Percentiles rank a stretch among this genome's conserved stretches.
Evolutionary conservation across 2,888 invertebrate genomes (phyloP).

Genomic region (Acanthosepion lycidas): DNA sequence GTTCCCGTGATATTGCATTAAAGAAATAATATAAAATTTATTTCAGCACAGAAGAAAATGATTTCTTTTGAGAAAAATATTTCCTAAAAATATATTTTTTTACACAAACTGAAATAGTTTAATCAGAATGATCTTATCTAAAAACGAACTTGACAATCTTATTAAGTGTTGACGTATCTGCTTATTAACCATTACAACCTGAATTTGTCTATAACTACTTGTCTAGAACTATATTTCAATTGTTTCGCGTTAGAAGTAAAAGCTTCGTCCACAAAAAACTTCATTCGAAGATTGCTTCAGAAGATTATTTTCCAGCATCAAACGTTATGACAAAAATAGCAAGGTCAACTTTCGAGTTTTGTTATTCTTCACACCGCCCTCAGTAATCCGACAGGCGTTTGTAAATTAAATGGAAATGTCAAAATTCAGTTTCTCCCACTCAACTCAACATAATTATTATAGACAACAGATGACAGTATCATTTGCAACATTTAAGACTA

Average conservation of each 20-base stretch:
- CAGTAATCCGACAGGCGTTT: background rate
- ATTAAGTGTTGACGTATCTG: too few species aligned
- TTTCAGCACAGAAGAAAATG: too few species aligned
- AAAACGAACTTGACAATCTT: too few species aligned
- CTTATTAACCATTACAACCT: too few species aligned
- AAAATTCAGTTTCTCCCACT: background rate
- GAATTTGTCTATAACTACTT: too few species aligned
- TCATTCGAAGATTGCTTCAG: background rate
- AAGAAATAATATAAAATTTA: too few species aligned
- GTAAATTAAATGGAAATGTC: background rate
- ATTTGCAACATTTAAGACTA: background rate
- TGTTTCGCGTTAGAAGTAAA: background rate
- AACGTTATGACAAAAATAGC: background rate
- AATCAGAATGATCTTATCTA: too few species aligned
- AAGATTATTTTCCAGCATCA: background rate
- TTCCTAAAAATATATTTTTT: too few species aligned
- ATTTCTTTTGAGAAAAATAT: too few species aligned
- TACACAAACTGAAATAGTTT: too few species aligned
- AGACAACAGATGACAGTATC: background rate
- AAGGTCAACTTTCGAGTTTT: background rate
- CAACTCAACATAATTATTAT: background rate
- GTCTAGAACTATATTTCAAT: background rate
- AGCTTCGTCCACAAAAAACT: background rate
- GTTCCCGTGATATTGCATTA: too few species aligned
- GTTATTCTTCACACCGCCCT: background rate